Percentiles rank a stretch among this genome's conserved stretches.
phyloP scores from a whole-genome alignment of 1,140 invertebrate species.

The Chironomus tepperi region DNA sequence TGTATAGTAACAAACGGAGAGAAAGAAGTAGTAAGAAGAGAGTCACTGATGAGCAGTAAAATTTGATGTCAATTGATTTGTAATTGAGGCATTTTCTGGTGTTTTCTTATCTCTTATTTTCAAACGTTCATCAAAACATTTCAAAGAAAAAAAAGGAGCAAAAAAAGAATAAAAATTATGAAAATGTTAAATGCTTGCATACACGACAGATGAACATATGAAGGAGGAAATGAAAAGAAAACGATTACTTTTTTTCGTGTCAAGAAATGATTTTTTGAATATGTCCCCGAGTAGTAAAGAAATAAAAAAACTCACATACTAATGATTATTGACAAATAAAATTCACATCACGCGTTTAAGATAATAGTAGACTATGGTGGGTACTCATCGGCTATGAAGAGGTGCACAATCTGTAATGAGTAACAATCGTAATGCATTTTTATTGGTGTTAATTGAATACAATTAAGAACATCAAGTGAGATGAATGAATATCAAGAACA shows the following conservation, averaged over 20 bases:
- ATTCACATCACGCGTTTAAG: conserved; percentile 13
- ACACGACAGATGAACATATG: too few relatives aligned
- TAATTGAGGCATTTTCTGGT: background rate
- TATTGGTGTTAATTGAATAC: conserved; percentile 19
- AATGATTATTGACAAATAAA: conserved; percentile 9
- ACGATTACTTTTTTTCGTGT: background rate
- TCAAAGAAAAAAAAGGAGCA: background rate
- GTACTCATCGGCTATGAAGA: background rate
- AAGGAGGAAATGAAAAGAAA: background rate
- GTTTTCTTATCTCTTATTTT: background rate
- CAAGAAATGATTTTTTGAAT: conserved; percentile 14
- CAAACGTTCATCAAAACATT: background rate
- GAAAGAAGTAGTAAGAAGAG: too few relatives aligned
- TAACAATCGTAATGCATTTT: conserved; percentile 19
- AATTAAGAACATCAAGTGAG: background rate
- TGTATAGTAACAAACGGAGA: too few relatives aligned
- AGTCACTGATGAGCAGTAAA: conserved; percentile 1
- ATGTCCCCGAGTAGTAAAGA: background rate
- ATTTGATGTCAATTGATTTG: conserved; percentile 14
- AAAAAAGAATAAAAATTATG: too few relatives aligned
- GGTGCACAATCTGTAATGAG: conserved; percentile 17
- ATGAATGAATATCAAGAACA: background rate
- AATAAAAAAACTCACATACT: background rate
- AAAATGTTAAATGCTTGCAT: too few relatives aligned
- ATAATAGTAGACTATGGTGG: background rate